These are phyloP conservation scores for Siderastrea siderea DNA, from an alignment of 92 coral and sea anemone genomes.

Conservation along the genomic window DNA sequence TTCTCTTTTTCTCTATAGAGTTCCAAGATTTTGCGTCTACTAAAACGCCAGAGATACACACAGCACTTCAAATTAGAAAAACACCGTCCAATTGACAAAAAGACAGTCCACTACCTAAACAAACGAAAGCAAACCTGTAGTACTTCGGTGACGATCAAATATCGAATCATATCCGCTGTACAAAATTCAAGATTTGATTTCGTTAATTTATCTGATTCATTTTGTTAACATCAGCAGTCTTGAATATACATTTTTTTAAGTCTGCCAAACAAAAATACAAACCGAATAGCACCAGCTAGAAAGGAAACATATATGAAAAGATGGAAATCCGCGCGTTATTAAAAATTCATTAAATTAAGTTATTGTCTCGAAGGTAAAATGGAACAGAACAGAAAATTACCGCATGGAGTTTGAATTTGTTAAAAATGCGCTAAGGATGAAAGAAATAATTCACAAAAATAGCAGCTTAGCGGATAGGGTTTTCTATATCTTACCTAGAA, in stretches of 20 bases:
- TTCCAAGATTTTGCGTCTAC: too few relatives aligned
- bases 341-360: conserved; percentile 20
- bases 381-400: background rate
- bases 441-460: background rate
- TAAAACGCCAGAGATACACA: too few relatives aligned
- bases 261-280: background rate
- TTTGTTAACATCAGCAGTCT: too few relatives aligned
- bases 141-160: too few relatives aligned
- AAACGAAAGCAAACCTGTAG: too few relatives aligned
- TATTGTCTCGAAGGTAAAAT: background rate
- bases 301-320: background rate
- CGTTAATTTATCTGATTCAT: too few relatives aligned
- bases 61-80: too few relatives aligned
- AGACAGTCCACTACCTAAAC: too few relatives aligned
- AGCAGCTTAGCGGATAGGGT: background rate
- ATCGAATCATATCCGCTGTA: background rate
- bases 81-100: too few relatives aligned
- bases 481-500: conserved; percentile 54
- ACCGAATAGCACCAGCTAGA: background rate
- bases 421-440: background rate
- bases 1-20: too few relatives aligned
- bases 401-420: background rate
- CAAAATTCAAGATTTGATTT: background rate
- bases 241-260: too few relatives aligned
- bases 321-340: conserved; percentile 9